phyloP scores from a whole-genome alignment of 2,888 invertebrate species.

The Chloromyia formosa region DNA sequence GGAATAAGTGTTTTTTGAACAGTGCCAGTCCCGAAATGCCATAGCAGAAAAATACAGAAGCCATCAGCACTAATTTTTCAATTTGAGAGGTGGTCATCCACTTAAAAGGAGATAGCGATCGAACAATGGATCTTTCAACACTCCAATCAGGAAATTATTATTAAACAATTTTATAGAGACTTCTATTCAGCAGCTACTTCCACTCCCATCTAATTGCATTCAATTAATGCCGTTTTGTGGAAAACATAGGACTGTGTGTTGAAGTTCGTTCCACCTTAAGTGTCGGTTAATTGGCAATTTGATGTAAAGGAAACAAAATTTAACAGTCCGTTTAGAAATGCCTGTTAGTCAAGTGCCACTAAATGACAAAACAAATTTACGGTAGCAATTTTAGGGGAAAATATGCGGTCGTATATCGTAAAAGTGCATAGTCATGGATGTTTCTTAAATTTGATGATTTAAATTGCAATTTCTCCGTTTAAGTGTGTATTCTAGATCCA shows the following conservation, averaged over 20 bases:
- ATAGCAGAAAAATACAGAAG: slow-evolving; percentile 20
- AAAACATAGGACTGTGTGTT: background rate
- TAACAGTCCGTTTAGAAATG: slow-evolving; percentile 1
- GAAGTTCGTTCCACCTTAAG: slow-evolving; percentile 26
- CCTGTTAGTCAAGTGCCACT: no score
- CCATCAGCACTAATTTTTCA: slow-evolving; percentile 29
- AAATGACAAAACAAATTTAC: no score
- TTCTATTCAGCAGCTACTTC: slow-evolving; percentile 41
- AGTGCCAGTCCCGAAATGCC: background rate
- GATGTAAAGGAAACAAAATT: slow-evolving; percentile 7
- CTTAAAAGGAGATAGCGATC: slow-evolving; percentile 38
- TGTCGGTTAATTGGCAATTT: slow-evolving; percentile 41
- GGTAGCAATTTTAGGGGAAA: no score
- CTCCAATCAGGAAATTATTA: slow-evolving; percentile 44
- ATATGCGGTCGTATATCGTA: no score
- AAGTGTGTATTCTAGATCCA: no score
- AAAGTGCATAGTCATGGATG: no score
- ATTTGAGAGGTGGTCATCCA: slow-evolving; percentile 27
- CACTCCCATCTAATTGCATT: slow-evolving; percentile 43
- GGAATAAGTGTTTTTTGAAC: background rate
- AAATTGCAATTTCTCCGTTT: no score
- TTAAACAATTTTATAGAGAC: slow-evolving; percentile 36
- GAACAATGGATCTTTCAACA: slow-evolving; percentile 36
- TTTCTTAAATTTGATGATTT: no score
- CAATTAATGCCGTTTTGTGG: slow-evolving; percentile 29